Evolutionary conservation across 2,888 invertebrate genomes (phyloP).

Genomic region (Scaptomyza polygonia): DNA sequence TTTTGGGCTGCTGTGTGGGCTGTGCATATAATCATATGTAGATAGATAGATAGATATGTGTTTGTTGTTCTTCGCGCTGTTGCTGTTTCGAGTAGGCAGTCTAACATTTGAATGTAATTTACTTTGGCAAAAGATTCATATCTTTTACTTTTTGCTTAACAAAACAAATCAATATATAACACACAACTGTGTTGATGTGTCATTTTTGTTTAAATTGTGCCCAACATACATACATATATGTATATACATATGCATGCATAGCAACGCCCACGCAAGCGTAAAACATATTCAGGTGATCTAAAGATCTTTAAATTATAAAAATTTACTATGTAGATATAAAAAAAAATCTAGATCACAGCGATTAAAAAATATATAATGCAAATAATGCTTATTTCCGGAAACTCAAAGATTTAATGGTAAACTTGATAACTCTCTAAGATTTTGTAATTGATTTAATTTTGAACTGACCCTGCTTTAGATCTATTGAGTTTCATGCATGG

Average conservation of each 20-base stretch:
- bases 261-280: constrained; percentile 38
- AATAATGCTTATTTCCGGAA: too few relatives aligned
- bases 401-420: too few relatives aligned
- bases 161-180: not conserved
- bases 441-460: too few relatives aligned
- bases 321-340: not conserved
- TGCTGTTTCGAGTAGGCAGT: constrained; percentile 39
- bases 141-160: not conserved
- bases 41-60: not conserved
- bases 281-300: constrained; percentile 32
- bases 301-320: not conserved
- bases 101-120: constrained; percentile 42
- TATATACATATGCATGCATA: constrained; percentile 15
- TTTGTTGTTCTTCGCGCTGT: not conserved
- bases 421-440: too few relatives aligned
- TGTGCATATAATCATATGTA: constrained; percentile 39
- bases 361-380: too few relatives aligned
- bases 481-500: not conserved
- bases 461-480: not conserved
- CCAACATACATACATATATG: constrained; percentile 27
- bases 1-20: constrained; percentile 51
- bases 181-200: constrained; percentile 24
- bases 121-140: constrained; percentile 25
- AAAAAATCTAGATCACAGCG: not conserved
- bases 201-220: constrained; percentile 20